Base-by-base conservation (phyloP, 2,113 vertebrate species). In the Fulmarus glacialis region DNA sequence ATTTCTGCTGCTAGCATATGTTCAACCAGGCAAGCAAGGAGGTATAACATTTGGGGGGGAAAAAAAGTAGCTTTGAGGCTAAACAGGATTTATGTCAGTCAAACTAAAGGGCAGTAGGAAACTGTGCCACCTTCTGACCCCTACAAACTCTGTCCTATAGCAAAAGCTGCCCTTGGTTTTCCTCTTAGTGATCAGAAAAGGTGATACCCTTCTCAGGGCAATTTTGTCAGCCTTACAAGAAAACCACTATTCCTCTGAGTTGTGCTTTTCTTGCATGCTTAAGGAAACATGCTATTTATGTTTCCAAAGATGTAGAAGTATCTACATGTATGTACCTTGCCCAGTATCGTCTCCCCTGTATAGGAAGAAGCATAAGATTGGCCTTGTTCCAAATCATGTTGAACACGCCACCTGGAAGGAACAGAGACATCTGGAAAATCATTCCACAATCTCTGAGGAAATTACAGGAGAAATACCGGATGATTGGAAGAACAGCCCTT, bases 351-450 rank as follows among this genome's bases (percentile, higher is more conserved):
- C 64, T 89, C 38, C 30, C 42, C n/a, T 80, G 40, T 60, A 83
- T 59, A 73, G 34, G 45, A 95, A 94, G 64, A 82, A 93, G 89
- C 23, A 29, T 56, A 81, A 86, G 75, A 70, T 96, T 98, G 98
- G 97, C 94, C 70, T 64, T 62, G 42, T 55, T 97, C 97, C 97
- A 98, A 97, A 90, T 97, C 94, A 91, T 97, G 97, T 97, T 96
- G 90, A 97, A 97, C 97, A 97, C 48, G 1, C 96, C 97, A 97
- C 97, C 97, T 97, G 97, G 97, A 98, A 97, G 93, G 89, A 97
- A 89, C 92, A 71, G 90, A 97, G 96, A 97, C 98, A 98, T 98
- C 98, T 98, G 98, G 97, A 98, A 97, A 97, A 97, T 95, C 96
- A 97, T 98, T 96, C 95, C 94, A 87, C 86, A 64, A 66, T 97